Percentiles rank a stretch among this genome's conserved stretches.
Evolutionary conservation across 2,797 vertebrate species (phyloP).

Genomic region (Neoniphon sammara): DNA sequence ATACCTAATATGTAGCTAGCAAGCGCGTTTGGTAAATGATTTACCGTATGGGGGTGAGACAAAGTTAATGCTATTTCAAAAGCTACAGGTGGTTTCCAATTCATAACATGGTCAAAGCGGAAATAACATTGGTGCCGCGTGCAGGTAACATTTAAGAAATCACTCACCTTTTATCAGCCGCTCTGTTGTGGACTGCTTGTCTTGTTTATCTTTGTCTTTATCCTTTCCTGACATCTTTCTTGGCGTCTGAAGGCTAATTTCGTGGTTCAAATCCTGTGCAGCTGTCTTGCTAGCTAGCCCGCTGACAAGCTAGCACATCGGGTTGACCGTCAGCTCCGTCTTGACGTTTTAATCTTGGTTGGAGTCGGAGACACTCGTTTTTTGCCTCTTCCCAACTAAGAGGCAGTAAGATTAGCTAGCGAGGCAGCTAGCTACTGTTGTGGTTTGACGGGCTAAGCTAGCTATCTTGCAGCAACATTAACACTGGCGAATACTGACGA

Average conservation of each 20-base stretch:
- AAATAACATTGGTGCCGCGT: not conserved
- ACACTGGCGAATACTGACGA: constrained; percentile 21
- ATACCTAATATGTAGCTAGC: not conserved
- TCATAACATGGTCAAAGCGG: not conserved
- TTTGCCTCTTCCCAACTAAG: constrained; percentile 1
- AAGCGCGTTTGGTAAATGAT: too few species aligned
- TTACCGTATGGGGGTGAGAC: not conserved
- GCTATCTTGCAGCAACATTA: constrained; percentile 47
- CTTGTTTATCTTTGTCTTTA: constrained; percentile 76
- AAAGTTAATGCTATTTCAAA: not conserved
- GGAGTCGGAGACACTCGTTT: constrained; percentile 18
- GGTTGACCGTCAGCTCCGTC: constrained; percentile 37
- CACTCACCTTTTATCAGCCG: constrained; percentile 85
- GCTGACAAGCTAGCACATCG: constrained; percentile 52
- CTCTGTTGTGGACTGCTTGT: constrained; percentile 86
- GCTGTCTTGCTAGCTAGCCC: constrained; percentile 55
- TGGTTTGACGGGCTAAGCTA: constrained; percentile 16
- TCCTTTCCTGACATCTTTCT: constrained; percentile 84
- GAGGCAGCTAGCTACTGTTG: constrained; percentile 21
- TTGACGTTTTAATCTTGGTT: constrained; percentile 10
- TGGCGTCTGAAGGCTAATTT: constrained; percentile 41
- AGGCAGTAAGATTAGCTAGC: constrained; percentile 21
- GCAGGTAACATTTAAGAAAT: not conserved
- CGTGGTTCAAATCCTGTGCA: constrained; percentile 18
- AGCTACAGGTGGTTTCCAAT: constrained; percentile 60